Percentiles rank a stretch among this genome's conserved stretches.
Conservation (phyloP, 30 jellyfish, hydroid and myxozoan genomes). For the Morbakka virulenta region DNA sequence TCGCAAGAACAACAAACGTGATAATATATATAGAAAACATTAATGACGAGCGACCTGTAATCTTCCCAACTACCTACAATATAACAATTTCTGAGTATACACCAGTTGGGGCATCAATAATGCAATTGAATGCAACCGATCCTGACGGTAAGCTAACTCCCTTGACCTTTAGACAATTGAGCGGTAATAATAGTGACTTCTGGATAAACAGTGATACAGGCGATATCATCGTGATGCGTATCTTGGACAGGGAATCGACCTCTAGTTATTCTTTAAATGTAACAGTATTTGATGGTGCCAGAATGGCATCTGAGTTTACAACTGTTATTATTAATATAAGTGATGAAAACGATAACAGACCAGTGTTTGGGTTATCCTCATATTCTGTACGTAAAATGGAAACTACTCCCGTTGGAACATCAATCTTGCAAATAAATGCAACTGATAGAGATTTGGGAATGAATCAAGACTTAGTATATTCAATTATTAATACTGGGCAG, state of each 20-base stretch:
- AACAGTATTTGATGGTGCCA: slow-evolving; percentile 63
- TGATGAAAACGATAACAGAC: slow-evolving; percentile 88
- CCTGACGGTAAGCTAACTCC: slow-evolving; percentile 21
- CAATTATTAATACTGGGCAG: slow-evolving; percentile 21
- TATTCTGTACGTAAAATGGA: slow-evolving; percentile 25
- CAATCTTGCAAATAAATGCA: slow-evolving; percentile 20
- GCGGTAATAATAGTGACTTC: slow-evolving; percentile 13
- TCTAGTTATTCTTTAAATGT: slow-evolving; percentile 30
- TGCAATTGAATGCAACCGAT: slow-evolving; percentile 35
- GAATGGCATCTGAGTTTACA: slow-evolving; percentile 47
- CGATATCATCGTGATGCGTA: slow-evolving; percentile 9
- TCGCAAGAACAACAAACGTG: background rate
- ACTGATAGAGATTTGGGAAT: slow-evolving; percentile 44
- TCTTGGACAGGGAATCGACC: slow-evolving; percentile 64
- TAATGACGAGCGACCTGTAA: background rate
- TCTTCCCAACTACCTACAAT: background rate
- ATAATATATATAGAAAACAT: no score
- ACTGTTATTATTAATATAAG: slow-evolving; percentile 35
- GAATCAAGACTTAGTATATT: background rate
- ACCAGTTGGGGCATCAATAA: slow-evolving; percentile 11
- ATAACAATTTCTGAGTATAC: slow-evolving; percentile 28
- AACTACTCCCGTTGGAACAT: background rate
- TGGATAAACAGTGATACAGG: slow-evolving; percentile 39
- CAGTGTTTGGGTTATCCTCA: slow-evolving; percentile 40
- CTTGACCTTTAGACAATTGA: background rate